Base-by-base conservation (phyloP, 2,797 vertebrate species). In the Pampus argenteus region DNA sequence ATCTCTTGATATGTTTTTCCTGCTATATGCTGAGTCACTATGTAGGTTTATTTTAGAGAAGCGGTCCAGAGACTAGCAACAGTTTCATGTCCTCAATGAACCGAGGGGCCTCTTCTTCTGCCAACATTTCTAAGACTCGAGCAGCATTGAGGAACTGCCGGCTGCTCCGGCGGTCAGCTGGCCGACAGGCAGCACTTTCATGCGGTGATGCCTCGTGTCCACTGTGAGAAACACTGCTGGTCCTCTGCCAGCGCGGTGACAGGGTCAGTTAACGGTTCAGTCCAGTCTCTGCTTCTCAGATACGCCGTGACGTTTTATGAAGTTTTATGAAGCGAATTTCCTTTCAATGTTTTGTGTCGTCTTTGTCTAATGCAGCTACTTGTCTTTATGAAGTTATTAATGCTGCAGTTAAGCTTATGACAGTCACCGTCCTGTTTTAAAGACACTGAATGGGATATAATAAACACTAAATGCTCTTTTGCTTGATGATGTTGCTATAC, bases 61-160 rank as follows among this genome's bases (percentile, higher is more conserved):
- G 58, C 51, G 63, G 59, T 71, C 65, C 51, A 84, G 66, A 79
- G 81, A 82, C 64, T 57, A 59, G 8, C n/a, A 28, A 25, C 34
- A 58, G 49, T 70, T 68, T n/a, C 8, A 9, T 58, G 85, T 83
- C 85, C 89, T 84, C 79, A 4, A 0, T 85, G 85, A 87, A 79
- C 88, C 1, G 4, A 29, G 52, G 63, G 20, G 60, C 75, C 38
- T 54, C 40, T 20, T 57, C 31, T 55, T 52, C 18, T 45, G 61
- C 67, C 63, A 78, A 78, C 63, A 69, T 84, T 77, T 75, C 31
- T 78, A 17, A 66, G 71, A 64, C 44, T 68, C 13, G 1, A 74
- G 73, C 50, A 49, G 69, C 7, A 15, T 83, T 87, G 69, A 22
- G 31, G 73, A 88, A 86, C 25, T 57, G 65, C 57, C 68, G 71